A percentile compares a stretch with the other conserved stretches of the same genome.
phyloP scores from a whole-genome alignment of 1,140 invertebrate species.

The Venturia canescens region DNA sequence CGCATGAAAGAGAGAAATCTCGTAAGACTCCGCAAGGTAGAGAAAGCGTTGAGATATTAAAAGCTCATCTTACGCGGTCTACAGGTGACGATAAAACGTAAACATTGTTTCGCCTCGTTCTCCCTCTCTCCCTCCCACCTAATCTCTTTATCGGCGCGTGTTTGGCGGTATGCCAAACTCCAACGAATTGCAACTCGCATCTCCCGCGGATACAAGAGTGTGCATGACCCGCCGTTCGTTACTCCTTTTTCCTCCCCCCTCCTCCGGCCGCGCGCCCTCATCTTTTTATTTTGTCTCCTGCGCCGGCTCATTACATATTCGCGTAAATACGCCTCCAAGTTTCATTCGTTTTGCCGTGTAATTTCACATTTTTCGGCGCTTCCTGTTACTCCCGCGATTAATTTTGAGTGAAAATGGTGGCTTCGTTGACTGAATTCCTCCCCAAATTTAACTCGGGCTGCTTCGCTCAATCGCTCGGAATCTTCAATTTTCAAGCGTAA shows the following conservation, averaged over 20 bases:
- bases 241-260: conserved; percentile 23
- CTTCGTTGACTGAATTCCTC: too few relatives aligned
- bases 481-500: too few relatives aligned
- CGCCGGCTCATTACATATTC: too few relatives aligned
- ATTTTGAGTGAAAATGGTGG: background rate
- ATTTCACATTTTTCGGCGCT: background rate
- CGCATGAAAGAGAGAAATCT: background rate
- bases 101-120: conserved; percentile 61
- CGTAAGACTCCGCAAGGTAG: background rate
- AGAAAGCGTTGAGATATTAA: conserved; percentile 25
- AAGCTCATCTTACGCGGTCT: conserved; percentile 31
- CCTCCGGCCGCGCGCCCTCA: background rate
- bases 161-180: conserved; percentile 64
- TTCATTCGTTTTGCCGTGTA: too few relatives aligned
- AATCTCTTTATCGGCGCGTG: conserved; percentile 72
- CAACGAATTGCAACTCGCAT: conserved; percentile 35
- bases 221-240: conserved; percentile 30
- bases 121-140: conserved; percentile 36
- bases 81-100: conserved; percentile 58
- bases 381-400: background rate
- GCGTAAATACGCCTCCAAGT: too few relatives aligned
- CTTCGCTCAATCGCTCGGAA: too few relatives aligned
- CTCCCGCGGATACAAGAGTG: conserved; percentile 11
- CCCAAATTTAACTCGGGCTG: too few relatives aligned
- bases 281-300: too few relatives aligned